Percentiles rank a stretch among this genome's conserved stretches.
These are phyloP conservation scores for Leuciscus waleckii DNA, from an alignment of 2,797 vertebrate species.

Conservation along the genomic window DNA sequence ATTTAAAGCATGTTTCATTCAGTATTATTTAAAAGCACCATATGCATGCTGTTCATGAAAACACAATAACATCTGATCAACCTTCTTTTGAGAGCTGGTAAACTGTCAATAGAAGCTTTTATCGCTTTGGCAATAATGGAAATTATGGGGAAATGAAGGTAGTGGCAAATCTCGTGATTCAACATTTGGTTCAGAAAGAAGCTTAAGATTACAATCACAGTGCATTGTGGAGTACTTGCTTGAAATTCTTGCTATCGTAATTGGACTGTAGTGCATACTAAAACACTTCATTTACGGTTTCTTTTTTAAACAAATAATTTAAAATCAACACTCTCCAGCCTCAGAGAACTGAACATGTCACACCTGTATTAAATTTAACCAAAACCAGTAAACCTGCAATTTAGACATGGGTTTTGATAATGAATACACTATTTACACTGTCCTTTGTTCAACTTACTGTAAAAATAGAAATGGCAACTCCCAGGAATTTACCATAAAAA, in stretches of 20 bases:
- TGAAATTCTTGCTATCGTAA: not conserved
- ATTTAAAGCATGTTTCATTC: not conserved
- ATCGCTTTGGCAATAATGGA: slow-evolving; percentile 9
- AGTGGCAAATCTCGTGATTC: slow-evolving; percentile 1
- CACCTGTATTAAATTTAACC: not conserved
- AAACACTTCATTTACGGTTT: not conserved
- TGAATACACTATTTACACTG: not conserved
- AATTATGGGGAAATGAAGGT: not conserved
- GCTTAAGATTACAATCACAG: not conserved
- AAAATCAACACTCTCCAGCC: not conserved
- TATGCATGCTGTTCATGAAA: not conserved
- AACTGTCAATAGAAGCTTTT: slow-evolving; percentile 4
- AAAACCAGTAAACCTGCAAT: not conserved
- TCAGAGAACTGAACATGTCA: not conserved
- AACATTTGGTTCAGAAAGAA: slow-evolving; percentile 13
- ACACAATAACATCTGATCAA: not conserved
- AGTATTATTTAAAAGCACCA: not conserved
- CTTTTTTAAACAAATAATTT: not conserved
- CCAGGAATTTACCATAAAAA: not conserved
- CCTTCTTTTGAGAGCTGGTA: not conserved
- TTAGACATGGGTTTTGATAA: not conserved
- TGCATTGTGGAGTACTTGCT: not conserved
- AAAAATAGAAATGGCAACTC: too few species aligned
- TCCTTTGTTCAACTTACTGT: not conserved
- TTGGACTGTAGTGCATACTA: not conserved